Base-by-base conservation (phyloP, 2,888 invertebrate species). In the Chaetoderma sp. region DNA sequence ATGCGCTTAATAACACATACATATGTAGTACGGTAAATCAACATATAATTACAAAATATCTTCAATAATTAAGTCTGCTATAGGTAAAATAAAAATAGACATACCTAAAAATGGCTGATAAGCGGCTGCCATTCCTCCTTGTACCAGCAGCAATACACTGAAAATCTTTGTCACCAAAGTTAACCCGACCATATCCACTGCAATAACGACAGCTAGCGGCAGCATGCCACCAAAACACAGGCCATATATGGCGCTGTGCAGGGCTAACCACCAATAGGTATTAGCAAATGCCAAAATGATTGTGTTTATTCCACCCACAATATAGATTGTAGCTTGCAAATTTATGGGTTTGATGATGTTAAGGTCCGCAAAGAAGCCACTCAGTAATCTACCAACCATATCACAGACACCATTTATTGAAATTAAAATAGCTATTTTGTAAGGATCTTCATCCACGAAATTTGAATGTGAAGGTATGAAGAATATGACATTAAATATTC, bases 321-420 rank as follows among this genome's bases (percentile, higher is more conserved):
- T n/a, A n/a, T 60, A 36, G 18, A 49, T 28, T 5, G 33, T 10
- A 8, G 45, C 54, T 60, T 60, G 42, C 4, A 65, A 54, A 5
- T 54, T 65, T 54, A 36, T 27, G 18, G 55, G 36, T 27, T 60
- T 52, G 3, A 66, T 33, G 21, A 39, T 32, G n/a, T 60, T 62
- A 10, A 45, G 45, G 55, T 67, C 67, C 13, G 63, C 63, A 23
- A 67, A 63, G 59, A 58, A 63, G 33, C 67, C 67, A 18, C 52
- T 55, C 3, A 18, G 45, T 5, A 67, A 27, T 1, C 67, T 58
- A 16, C 59, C 59, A 8, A 59, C 36, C 21, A 67, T 45, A 23
- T 67, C 67, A 13, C 58, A 33, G 18, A 52, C 28, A 4, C 67
- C 67, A 13, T 30, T 56, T n/a, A 63, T 45, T 13, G 67, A 58